Evolutionary conservation across 2,113 vertebrate species (phyloP).

Genomic region (Psammodynastes pulverulentus): DNA sequence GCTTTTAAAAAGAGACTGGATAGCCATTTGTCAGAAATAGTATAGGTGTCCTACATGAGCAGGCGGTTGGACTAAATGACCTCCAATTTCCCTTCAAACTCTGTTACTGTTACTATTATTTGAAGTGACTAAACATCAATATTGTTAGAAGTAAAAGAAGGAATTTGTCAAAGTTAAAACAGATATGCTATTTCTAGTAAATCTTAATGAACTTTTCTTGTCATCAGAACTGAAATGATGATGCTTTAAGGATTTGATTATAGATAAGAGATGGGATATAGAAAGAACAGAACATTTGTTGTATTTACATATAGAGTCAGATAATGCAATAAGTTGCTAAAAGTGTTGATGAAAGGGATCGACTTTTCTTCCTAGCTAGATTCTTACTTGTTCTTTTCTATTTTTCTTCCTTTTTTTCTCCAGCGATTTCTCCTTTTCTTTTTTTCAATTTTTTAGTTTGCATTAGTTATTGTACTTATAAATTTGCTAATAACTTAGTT

Average conservation of each 20-base stretch:
- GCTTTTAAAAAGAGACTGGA: too few species aligned
- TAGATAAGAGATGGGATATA: not conserved
- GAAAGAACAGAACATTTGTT: not conserved
- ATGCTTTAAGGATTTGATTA: not conserved
- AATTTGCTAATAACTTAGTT: not conserved
- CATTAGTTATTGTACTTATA: not conserved
- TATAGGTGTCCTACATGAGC: too few species aligned
- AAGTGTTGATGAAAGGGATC: not conserved
- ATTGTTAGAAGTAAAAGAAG: not conserved
- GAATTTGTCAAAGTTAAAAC: not conserved
- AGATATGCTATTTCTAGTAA: not conserved
- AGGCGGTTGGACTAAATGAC: too few species aligned
- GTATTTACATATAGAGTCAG: not conserved
- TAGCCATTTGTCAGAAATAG: too few species aligned
- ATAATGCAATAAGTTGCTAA: not conserved
- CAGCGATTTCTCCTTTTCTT: not conserved
- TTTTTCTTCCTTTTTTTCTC: not conserved
- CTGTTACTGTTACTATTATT: not conserved
- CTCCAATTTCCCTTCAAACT: too few species aligned
- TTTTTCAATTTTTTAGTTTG: not conserved
- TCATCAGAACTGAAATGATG: not conserved
- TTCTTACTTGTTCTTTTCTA: not conserved
- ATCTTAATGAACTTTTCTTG: not conserved
- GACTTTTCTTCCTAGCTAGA: not conserved
- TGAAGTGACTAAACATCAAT: not conserved